Evolutionary conservation across 2,797 vertebrate genomes (phyloP), one percentile per base, ranked within the genome.

Genomic region (Erpetoichthys calabaricus): DNA sequence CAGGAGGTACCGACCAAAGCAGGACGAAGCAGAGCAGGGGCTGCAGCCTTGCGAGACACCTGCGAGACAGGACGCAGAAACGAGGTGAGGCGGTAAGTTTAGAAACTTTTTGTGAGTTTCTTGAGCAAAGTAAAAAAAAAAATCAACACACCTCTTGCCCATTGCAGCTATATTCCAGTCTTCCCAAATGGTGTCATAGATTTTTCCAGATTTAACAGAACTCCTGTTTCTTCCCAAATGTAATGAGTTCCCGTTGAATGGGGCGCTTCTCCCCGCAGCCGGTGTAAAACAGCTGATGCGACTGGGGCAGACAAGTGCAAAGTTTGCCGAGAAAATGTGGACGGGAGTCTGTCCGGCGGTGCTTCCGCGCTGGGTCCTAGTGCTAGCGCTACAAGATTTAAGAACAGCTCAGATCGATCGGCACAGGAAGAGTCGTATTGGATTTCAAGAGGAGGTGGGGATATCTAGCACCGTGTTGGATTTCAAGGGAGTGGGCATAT

Each of bases 201-300:
- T 67, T 56, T 8, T 25, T 25, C 25, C 25, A 25, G 25, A 25
- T 25, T 25, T 25, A 25, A 25, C 25, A 25, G 25, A 25, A 25
- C 25, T 25, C 25, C 25, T 25, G 25, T 25, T 25, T 25, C 25
- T 25, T 25, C 25, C 25, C 25, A 25, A 25, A 1, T 25, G 25
- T 25, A 25, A 25, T 25, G 25, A 25, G 25, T 25, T 25, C 25
- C 25, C 25, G 25, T 25, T 25, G 25, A 25, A 25, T 25, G 25
- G 25, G 25, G 25, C 25, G 25, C 25, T 25, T 25, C 25, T 25
- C 25, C 25, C 25, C 25, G 25, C 25, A 49, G 65, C 64, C 59
- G 66, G 60, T 44, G 25, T 25, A 4, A 53, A 73, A 74, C 85
- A 84, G 83, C 81, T 86, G 85, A 84, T 83, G 77, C 70, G 62